Evolutionary conservation across 2,113 vertebrate genomes (phyloP), one percentile per base, ranked within the genome.

Genomic region (Redunca redunca): DNA sequence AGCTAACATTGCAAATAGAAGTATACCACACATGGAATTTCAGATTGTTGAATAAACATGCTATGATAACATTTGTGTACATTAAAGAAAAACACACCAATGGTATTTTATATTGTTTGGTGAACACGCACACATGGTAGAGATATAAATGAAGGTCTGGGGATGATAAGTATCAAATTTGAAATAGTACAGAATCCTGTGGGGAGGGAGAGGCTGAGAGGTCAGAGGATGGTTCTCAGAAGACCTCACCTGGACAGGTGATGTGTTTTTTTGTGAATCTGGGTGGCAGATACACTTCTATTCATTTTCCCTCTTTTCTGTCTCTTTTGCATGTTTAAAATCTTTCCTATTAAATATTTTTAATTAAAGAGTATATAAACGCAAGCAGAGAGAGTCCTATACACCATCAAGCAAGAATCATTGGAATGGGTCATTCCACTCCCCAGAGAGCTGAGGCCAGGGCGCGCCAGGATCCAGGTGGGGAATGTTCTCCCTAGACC

Each of bases 361-460:
- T 40, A 11, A 57, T 50, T 40, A 23, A 55, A 81, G 94, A 52
- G 8, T 33, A 53, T 25, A 2, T 33, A 78, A 50, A 82, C 52
- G 4, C 10, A 62, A 88, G 17, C 12, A 36, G 4, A 26, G 46
- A 84, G 83, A 43, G 11, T 28, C 16, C 58, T 57, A 25, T 60
- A 46, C 9, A 55, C n/a, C 88, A 92, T 3, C 19, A 28, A 53
- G 6, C 9, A 15, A 46, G 0, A 7, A 12, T 33, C 25, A 16
- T 0, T 2, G 36, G n/a, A 11, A 9, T 5, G 12, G 1, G n/a
- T 33, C 1, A 67, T 53, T 88, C 57, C 25, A 46, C 2, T 55
- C 30, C 5, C 11, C 0, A 10, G 50, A 67, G 17, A 48, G 26
- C 6, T 0, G 52, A 43, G 6, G 13, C 4, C 14, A 5, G 85